Evolutionary conservation across 37 sponge, comb jelly and placozoan species (phyloP).

Genomic region (Spongia lamella): DNA sequence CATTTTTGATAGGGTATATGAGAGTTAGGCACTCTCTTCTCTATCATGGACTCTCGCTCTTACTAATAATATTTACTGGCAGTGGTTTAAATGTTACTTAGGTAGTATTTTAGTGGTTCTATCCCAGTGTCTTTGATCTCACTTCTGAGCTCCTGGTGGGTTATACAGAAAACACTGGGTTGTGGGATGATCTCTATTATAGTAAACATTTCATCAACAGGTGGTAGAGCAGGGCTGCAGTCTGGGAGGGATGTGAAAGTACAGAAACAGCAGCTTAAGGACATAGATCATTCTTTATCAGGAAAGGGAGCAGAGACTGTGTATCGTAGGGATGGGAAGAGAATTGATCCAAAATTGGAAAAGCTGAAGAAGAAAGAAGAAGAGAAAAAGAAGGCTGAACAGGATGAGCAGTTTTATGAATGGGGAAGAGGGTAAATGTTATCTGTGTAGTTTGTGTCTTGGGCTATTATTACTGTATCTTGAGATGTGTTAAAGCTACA

Average conservation of each 20-base stretch:
- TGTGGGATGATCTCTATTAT: background rate
- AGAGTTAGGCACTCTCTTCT: too few relatives aligned
- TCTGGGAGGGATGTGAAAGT: slow-evolving; percentile 19
- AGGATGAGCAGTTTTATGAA: slow-evolving; percentile 72
- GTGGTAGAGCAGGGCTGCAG: slow-evolving; percentile 60
- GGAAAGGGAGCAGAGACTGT: slow-evolving; percentile 73
- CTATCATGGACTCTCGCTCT: too few relatives aligned
- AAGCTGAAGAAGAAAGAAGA: slow-evolving; percentile 46
- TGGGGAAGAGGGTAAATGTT: slow-evolving; percentile 91
- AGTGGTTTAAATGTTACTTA: too few relatives aligned
- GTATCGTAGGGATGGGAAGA: slow-evolving; percentile 78
- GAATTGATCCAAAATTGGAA: slow-evolving; percentile 70
- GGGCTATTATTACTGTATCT: too few relatives aligned
- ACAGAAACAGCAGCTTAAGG: slow-evolving; percentile 16
- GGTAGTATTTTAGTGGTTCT: too few relatives aligned
- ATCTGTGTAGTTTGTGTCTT: too few relatives aligned
- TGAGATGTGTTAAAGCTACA: too few relatives aligned
- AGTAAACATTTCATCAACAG: slow-evolving; percentile 20
- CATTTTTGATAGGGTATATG: too few relatives aligned
- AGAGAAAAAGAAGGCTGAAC: slow-evolving; percentile 65
- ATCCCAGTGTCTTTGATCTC: background rate
- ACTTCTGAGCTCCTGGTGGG: background rate
- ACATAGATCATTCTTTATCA: slow-evolving; percentile 38
- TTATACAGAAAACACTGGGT: too few relatives aligned
- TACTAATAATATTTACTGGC: too few relatives aligned